Evolutionary conservation across 2,888 invertebrate species (phyloP), one percentile per base, ranked within the genome.

Genomic region (Zaprionus obscuricornis): DNA sequence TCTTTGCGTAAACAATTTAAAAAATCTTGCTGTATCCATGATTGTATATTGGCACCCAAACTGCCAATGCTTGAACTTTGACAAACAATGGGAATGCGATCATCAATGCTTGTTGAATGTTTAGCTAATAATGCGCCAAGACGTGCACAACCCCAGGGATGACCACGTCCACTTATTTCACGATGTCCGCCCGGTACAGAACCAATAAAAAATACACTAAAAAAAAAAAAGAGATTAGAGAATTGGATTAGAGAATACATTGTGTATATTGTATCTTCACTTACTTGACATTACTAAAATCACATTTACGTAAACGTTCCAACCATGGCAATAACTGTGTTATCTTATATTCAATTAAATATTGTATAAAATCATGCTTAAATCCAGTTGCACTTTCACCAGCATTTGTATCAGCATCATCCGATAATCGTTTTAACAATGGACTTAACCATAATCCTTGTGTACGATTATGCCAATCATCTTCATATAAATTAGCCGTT

Each of bases 391-490:
- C 92, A 14, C 97, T 96, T 60, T 98, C 97, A 0, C 96, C 97
- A 7, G 90, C 89, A 2, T 88, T 89, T 1, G 91, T 90, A 62
- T 91, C 91, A 1, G 93, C 90, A 1, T 90, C 90, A 1, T 91
- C 85, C 0, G 93, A 92, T 40, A 96, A 85, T 31, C 91, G 91
- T 0, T 95, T 94, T 74, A 97, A 94, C 22, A 92, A 88, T 0
- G 97, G 97, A 86, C 97, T 97, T 20, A 98, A 92, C 98, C 98
- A 98, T 6, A 98, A 90, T 93, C 97, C 97, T 90, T 99, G 98
- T 0, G 97, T 97, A 75, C 97, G 94, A 88, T 98, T 96, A 82
- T 95, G 94, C 98, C 98, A 99, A 90, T 99, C 98, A 66, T 95
- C 94, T 16, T 94, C 92, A 73, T 98, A 95, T 2, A 98, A 91